These are phyloP conservation scores for Pseudachorutes palmiensis DNA, from an alignment of 1,140 invertebrate genomes.

Conservation along the genomic window DNA sequence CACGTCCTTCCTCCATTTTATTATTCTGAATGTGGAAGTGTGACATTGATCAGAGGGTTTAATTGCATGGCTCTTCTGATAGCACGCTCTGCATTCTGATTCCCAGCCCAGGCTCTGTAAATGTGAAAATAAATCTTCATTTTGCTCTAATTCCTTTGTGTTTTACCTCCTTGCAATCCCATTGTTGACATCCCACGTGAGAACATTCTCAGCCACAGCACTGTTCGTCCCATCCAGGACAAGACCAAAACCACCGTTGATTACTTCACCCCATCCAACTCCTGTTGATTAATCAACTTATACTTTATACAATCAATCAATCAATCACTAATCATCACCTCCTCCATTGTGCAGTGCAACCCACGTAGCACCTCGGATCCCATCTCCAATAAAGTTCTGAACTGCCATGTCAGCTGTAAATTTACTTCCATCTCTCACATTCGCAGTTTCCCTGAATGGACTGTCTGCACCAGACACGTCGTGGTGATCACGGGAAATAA, in stretches of 20 bases:
- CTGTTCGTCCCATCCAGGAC: slow-evolving; percentile 52
- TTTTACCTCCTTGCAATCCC: slow-evolving; percentile 48
- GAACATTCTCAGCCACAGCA: slow-evolving; percentile 49
- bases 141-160: slow-evolving; percentile 41
- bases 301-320: slow-evolving; percentile 51
- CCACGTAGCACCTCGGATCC: slow-evolving; percentile 59
- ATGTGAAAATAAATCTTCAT: slow-evolving; percentile 10
- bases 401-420: slow-evolving; percentile 53
- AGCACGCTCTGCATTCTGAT: slow-evolving; percentile 48
- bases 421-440: slow-evolving; percentile 58
- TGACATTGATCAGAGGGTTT: slow-evolving; percentile 47
- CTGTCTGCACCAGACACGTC: slow-evolving; percentile 63
- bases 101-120: slow-evolving; percentile 45
- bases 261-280: slow-evolving; percentile 54
- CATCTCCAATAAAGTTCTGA: slow-evolving; percentile 58
- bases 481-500: slow-evolving; percentile 60
- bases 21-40: slow-evolving; percentile 43
- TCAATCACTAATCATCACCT: too few relatives aligned
- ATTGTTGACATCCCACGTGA: slow-evolving; percentile 62
- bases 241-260: slow-evolving; percentile 62
- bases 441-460: slow-evolving; percentile 60
- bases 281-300: neutral
- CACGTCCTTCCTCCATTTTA: neutral
- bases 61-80: slow-evolving; percentile 49
- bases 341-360: slow-evolving; percentile 62